Conservation (phyloP, 2,797 vertebrate genomes). For the Sebastes itinus region DNA sequence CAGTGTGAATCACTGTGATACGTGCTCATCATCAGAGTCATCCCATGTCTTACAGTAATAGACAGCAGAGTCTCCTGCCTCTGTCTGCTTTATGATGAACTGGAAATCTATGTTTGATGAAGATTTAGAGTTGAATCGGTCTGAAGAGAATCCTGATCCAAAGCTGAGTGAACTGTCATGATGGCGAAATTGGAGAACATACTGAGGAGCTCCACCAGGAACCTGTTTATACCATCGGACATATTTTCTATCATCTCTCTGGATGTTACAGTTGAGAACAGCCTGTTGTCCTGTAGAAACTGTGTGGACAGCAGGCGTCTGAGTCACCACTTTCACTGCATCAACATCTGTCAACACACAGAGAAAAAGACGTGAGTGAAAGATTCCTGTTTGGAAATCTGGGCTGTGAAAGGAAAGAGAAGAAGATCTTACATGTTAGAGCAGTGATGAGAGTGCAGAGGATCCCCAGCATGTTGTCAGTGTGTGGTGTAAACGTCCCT, state of each 20-base stretch:
- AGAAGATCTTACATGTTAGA: conserved; percentile 18
- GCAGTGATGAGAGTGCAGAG: too few relatives aligned
- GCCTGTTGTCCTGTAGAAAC: neutral
- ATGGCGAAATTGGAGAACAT: too few relatives aligned
- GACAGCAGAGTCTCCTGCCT: conserved; percentile 42
- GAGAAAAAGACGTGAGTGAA: neutral
- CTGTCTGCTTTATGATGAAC: conserved; percentile 41
- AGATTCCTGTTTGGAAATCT: neutral
- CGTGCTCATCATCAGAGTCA: too few relatives aligned
- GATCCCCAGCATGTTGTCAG: too few relatives aligned
- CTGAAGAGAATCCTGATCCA: conserved; percentile 29
- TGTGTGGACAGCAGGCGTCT: conserved; percentile 15
- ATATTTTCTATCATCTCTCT: fast-evolving
- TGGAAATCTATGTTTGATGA: conserved; percentile 32
- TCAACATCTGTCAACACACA: conserved; percentile 23
- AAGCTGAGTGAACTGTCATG: too few relatives aligned
- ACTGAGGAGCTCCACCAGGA: conserved; percentile 38
- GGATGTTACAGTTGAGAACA: conserved; percentile 43
- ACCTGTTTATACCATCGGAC: conserved; percentile 22
- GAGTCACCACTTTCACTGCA: conserved; percentile 27
- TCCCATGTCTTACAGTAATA: too few relatives aligned
- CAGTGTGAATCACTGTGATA: too few relatives aligned
- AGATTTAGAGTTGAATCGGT: conserved; percentile 21
- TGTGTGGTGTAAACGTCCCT: too few relatives aligned
- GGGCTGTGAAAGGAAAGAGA: neutral